Base-by-base conservation (phyloP, 1,140 invertebrate species). In the Ceratosolen solmsi region DNA sequence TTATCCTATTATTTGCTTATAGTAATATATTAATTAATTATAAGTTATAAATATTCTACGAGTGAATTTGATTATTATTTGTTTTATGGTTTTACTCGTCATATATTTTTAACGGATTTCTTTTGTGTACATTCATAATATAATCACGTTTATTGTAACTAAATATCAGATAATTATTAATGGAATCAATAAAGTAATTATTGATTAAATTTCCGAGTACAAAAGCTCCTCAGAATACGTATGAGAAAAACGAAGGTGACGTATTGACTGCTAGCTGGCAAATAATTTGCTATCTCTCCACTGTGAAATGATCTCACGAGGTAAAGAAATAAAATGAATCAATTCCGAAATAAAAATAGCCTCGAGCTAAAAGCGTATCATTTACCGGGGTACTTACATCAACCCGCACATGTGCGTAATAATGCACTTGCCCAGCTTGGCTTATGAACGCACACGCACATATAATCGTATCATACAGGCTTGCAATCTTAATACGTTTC, bases 401-500 rank as follows among this genome's bases (percentile, higher is more conserved):
- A 9, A 30, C 22, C 70, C 38, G 46, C 13, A 56, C n/a, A 46
- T 70, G 54, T 30, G 70, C 56, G 54, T 80, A 73, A 80, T 71
- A 73, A 80, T 27, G 78, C 68, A 58, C 56, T 63, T 65, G 54
- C 38, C 2, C 25, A 20, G 13, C n/a, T 15, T 25, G 11, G 5
- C 38, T 77, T 25, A 13, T 9, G 22, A 54, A 11, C 17, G 20
- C 38, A 27, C 25, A 25, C 56, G 54, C 33, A 63, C 27, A 70
- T 22, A 49, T 74, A 75, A 80, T 80, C 71, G 80, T 74, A 68
- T 46, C 30, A 30, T 63, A 54, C 22, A 60, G 38, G 63, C 80
- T 41, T 72, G 68, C 77, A 83, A 83, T 83, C 74, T 83, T 79
- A 83, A 83, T 79, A 83, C 70, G 71, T 74, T 83, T 83, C 76